Evolutionary conservation across 2,888 invertebrate species (phyloP).

Genomic region (Acrobasis consociella): DNA sequence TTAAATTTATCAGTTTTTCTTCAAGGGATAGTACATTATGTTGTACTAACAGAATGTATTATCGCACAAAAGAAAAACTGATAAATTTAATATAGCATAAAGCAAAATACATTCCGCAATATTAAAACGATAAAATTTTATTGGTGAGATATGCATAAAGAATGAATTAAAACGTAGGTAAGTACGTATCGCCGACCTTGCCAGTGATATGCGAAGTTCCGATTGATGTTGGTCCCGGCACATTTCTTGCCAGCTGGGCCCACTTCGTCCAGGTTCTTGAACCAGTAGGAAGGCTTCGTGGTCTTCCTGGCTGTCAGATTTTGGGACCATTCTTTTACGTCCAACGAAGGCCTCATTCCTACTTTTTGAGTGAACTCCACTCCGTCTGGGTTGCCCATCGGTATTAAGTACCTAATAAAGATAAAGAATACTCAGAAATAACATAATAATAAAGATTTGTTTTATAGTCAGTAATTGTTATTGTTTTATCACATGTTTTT

Average conservation of each 20-base stretch:
- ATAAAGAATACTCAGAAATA: slow-evolving; percentile 8
- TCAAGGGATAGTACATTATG: too few relatives aligned
- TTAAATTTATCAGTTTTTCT: too few relatives aligned
- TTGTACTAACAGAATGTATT: too few relatives aligned
- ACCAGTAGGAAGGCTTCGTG: slow-evolving; percentile 60
- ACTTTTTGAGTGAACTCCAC: slow-evolving; percentile 59
- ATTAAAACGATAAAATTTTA: slow-evolving; percentile 13
- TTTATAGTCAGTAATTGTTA: too few relatives aligned
- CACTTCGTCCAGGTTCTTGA: slow-evolving; percentile 66
- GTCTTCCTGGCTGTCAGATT: slow-evolving; percentile 50
- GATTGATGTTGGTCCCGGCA: slow-evolving; percentile 71
- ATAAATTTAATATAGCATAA: too few relatives aligned
- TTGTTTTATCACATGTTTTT: too few relatives aligned
- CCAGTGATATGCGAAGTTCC: slow-evolving; percentile 78
- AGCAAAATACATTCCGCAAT: neutral
- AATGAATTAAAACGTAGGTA: neutral
- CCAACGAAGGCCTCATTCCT: slow-evolving; percentile 42
- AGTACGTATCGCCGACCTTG: slow-evolving; percentile 53
- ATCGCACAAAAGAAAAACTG: too few relatives aligned
- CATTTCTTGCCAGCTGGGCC: slow-evolving; percentile 40
- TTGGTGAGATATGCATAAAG: neutral
- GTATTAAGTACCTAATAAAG: slow-evolving; percentile 64
- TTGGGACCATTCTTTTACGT: slow-evolving; percentile 51
- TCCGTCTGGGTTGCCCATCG: slow-evolving; percentile 71
- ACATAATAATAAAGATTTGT: neutral